phyloP scores from a whole-genome alignment of 1,140 invertebrate species.

The Globodera ellingtonae region DNA sequence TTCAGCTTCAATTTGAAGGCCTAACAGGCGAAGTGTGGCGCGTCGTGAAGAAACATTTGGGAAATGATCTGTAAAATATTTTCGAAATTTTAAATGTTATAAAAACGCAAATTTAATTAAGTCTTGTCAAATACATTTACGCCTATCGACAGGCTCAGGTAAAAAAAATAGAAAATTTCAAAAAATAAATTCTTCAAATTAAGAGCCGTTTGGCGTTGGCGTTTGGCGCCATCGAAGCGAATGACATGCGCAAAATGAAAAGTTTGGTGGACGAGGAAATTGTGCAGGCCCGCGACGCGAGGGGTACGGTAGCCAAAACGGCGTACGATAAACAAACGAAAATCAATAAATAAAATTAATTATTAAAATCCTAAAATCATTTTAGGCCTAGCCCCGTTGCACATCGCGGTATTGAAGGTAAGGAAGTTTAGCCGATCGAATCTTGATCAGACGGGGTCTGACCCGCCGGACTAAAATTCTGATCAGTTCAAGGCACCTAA shows the following conservation, averaged over 20 bases:
- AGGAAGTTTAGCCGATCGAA: neutral
- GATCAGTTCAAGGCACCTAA: too few species aligned
- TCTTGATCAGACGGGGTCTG: too few species aligned
- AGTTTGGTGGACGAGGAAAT: slow-evolving; percentile 49
- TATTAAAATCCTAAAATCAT: slow-evolving; percentile 3
- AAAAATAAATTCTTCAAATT: slow-evolving; percentile 40
- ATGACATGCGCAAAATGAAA: slow-evolving; percentile 52
- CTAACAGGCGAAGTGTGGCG: slow-evolving; percentile 59
- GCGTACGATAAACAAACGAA: neutral
- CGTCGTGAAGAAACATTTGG: slow-evolving; percentile 57
- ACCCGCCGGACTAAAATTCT: too few species aligned
- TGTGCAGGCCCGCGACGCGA: slow-evolving; percentile 52
- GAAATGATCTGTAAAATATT: slow-evolving; percentile 47
- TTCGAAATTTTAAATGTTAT: neutral
- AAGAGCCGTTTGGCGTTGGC: slow-evolving; percentile 46
- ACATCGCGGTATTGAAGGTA: slow-evolving; percentile 55
- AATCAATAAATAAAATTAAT: neutral
- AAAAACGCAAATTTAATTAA: neutral
- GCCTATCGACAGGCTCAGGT: slow-evolving; percentile 61
- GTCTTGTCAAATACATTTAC: slow-evolving; percentile 52
- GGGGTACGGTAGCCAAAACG: slow-evolving; percentile 42
- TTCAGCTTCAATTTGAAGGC: slow-evolving; percentile 57
- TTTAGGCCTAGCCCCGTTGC: slow-evolving; percentile 57
- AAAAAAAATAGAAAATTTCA: slow-evolving; percentile 16
- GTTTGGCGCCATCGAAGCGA: slow-evolving; percentile 56